These are phyloP conservation scores for Enhydra lutris DNA, from an alignment of 2,113 vertebrate genomes.

Conservation along the genomic window DNA sequence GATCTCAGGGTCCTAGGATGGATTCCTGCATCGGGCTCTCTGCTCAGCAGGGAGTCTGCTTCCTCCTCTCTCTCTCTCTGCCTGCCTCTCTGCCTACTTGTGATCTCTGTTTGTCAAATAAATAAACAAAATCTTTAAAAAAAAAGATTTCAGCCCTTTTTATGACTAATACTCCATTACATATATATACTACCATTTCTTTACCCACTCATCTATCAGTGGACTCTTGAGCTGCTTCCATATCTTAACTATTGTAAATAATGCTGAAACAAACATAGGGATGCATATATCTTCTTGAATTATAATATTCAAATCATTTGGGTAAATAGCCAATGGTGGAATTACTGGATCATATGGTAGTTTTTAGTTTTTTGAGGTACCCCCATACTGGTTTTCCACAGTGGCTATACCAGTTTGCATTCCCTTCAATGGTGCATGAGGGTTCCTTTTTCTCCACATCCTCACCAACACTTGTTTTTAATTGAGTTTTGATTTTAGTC, in stretches of 20 bases:
- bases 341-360: background rate
- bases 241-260: background rate
- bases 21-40: no score
- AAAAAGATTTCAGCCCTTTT: no score
- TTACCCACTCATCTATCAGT: background rate
- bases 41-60: no score
- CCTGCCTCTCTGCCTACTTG: no score
- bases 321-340: background rate
- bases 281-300: background rate
- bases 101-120: no score
- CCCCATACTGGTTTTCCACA: background rate
- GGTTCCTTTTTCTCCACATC: background rate
- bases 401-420: background rate
- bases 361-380: background rate
- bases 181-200: background rate
- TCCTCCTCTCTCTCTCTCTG: no score
- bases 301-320: background rate
- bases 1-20: no score
- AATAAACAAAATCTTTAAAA: no score
- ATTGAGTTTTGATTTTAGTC: background rate
- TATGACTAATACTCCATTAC: no score
- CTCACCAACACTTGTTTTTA: background rate
- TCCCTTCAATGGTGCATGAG: background rate
- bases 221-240: background rate
- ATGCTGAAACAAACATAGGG: background rate